phyloP scores from a whole-genome alignment of 2,888 invertebrate species.

The Rhingia rostrata region DNA sequence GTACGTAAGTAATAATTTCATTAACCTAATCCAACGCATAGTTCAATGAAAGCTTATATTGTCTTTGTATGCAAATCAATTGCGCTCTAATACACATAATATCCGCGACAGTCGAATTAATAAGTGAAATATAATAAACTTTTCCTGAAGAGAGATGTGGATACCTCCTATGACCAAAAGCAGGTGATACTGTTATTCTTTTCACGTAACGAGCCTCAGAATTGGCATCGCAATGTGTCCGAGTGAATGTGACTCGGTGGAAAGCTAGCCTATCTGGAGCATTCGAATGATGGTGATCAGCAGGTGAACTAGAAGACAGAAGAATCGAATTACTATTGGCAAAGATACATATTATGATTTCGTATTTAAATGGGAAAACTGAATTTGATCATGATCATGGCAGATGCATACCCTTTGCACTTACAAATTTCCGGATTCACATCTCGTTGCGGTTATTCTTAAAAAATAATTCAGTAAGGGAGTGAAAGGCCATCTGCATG shows the following conservation, averaged over 20 bases:
- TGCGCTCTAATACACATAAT: constrained; percentile 50
- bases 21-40: constrained; percentile 6
- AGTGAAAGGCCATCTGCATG: too few species aligned
- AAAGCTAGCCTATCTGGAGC: constrained; percentile 6
- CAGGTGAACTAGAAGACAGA: background rate
- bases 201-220: constrained; percentile 25
- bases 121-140: background rate
- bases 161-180: background rate
- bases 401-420: too few species aligned
- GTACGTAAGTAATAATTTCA: constrained; percentile 25
- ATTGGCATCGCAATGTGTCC: background rate
- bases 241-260: background rate
- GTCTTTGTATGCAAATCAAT: background rate
- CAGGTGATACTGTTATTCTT: constrained; percentile 1
- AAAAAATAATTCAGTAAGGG: too few species aligned
- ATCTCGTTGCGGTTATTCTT: too few species aligned
- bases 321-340: background rate
- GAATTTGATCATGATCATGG: too few species aligned
- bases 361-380: too few species aligned
- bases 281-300: background rate
- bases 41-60: constrained; percentile 17
- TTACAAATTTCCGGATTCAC: too few species aligned
- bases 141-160: background rate
- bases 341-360: too few species aligned
- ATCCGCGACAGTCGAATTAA: constrained; percentile 9